Conservation (phyloP, 1,140 invertebrate genomes). For the Aleiodes sp. region DNA sequence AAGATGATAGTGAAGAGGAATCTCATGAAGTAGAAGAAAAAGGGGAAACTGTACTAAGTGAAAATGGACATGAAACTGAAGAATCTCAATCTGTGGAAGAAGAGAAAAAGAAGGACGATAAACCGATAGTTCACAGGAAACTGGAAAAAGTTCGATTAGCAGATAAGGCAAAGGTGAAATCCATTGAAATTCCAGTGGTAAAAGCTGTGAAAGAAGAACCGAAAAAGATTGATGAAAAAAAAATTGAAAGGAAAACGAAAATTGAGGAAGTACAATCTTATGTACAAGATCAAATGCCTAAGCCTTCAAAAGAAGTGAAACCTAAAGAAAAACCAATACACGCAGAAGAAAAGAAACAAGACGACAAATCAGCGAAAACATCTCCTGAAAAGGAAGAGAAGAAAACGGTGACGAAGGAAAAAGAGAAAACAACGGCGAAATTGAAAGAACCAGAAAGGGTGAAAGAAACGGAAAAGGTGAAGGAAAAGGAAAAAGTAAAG, state of each 20-base stretch:
- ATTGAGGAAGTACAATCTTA: too few species aligned
- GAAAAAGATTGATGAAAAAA: not conserved
- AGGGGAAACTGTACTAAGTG: conserved; percentile 17
- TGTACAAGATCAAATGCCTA: too few species aligned
- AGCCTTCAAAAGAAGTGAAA: too few species aligned
- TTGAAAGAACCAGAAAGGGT: not conserved
- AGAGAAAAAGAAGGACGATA: not conserved
- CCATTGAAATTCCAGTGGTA: not conserved
- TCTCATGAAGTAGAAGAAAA: conserved; percentile 12
- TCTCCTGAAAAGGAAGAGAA: not conserved
- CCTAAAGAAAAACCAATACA: not conserved
- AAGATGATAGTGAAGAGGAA: conserved; percentile 27
- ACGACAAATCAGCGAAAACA: too few species aligned
- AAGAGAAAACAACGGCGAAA: conserved; percentile 24
- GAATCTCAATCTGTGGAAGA: conserved; percentile 30
- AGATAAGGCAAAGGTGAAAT: conserved; percentile 54
- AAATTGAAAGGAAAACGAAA: not conserved
- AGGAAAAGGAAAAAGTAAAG: conserved; percentile 11
- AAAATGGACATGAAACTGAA: conserved; percentile 29
- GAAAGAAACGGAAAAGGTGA: not conserved
- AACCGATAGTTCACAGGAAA: conserved; percentile 34
- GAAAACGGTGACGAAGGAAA: conserved; percentile 11
- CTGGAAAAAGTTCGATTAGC: conserved; percentile 57
- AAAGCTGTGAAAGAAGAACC: conserved; percentile 7
- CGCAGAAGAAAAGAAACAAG: not conserved